A percentile compares a stretch with the other conserved stretches of the same genome.
Conservation (phyloP, 2,888 invertebrate genomes). For the Pecten maximus region DNA sequence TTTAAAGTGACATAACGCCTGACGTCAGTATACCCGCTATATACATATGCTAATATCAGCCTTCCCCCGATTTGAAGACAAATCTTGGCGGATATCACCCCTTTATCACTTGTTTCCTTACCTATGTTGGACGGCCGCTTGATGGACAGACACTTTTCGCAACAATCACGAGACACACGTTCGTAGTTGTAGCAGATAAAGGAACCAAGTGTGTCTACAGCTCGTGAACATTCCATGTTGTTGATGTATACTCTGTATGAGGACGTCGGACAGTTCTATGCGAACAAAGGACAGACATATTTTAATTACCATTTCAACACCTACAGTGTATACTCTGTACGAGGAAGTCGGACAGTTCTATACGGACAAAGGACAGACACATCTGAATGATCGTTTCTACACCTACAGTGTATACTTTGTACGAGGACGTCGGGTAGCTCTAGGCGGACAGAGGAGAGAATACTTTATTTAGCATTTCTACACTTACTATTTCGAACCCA, state of each 20-base stretch:
- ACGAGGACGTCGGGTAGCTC: constrained; percentile 64
- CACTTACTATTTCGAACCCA: too few species aligned
- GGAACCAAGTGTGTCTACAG: constrained; percentile 65
- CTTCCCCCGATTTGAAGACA: too few species aligned
- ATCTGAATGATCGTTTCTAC: too few species aligned
- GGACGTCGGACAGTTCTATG: constrained; percentile 65
- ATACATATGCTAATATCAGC: too few species aligned
- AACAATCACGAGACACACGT: constrained; percentile 70
- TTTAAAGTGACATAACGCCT: too few species aligned
- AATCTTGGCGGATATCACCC: too few species aligned
- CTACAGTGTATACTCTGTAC: constrained; percentile 66
- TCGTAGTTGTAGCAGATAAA: constrained; percentile 76
- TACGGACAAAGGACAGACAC: constrained; percentile 28
- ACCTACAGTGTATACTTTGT: constrained; percentile 68
- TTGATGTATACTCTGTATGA: constrained; percentile 71
- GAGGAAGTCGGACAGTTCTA: constrained; percentile 66
- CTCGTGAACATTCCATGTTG: constrained; percentile 67
- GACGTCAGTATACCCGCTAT: too few species aligned
- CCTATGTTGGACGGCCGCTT: constrained; percentile 64
- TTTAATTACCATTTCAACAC: too few species aligned
- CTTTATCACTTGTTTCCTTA: constrained; percentile 43
- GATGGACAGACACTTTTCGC: constrained; percentile 67
- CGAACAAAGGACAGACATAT: background rate
- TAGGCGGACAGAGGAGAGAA: constrained; percentile 44
- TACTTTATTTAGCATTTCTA: too few species aligned